phyloP scores from a whole-genome alignment of 2,113 vertebrate species.

The Ptilorrhoa leucosticta region DNA sequence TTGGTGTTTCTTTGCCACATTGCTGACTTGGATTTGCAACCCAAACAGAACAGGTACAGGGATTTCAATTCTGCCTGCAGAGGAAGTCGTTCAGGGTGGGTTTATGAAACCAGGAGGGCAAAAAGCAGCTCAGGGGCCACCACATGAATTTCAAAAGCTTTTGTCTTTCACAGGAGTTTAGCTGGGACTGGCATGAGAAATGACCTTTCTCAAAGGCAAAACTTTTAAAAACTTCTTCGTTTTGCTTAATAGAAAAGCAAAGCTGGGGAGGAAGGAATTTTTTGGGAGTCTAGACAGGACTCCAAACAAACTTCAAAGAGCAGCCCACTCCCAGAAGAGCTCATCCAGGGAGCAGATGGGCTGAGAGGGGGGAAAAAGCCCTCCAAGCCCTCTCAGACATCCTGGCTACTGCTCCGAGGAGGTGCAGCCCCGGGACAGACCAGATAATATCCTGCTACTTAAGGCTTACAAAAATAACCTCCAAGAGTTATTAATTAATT shows the following conservation, averaged over 20 bases:
- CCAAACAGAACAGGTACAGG: background rate
- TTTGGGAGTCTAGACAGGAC: slow-evolving; percentile 35
- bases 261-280: background rate
- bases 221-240: background rate
- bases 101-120: background rate
- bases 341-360: slow-evolving; percentile 11
- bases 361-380: background rate
- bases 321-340: background rate
- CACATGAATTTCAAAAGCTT: background rate
- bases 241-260: background rate
- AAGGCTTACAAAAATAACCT: background rate
- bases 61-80: background rate
- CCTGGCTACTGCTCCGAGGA: background rate
- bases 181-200: background rate
- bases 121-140: background rate
- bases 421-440: background rate
- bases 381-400: slow-evolving; percentile 8
- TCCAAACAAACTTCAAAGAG: slow-evolving; percentile 52
- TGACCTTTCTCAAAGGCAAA: background rate
- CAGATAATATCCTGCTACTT: slow-evolving; percentile 28
- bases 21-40: background rate
- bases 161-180: background rate
- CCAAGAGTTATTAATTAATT: background rate
- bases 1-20: background rate
- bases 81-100: background rate